Percentiles rank a stretch among this genome's conserved stretches.
Conservation (phyloP, 2,888 invertebrate genomes). For the Spilarctia lutea region DNA sequence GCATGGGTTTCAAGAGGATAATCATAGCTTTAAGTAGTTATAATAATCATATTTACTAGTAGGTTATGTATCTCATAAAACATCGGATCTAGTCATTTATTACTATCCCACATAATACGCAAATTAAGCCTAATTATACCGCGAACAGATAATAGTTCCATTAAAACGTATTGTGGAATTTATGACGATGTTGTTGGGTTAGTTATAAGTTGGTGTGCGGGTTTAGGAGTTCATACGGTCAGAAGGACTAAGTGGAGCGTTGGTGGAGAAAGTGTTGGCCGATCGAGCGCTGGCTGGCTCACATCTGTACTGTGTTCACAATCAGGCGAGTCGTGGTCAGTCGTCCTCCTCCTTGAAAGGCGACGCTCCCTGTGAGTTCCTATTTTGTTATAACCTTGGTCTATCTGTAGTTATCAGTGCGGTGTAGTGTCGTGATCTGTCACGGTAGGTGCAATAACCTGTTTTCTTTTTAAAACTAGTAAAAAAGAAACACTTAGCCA, state of each 20-base stretch:
- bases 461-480: neutral
- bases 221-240: slow-evolving; percentile 65
- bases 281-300: slow-evolving; percentile 64
- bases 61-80: slow-evolving; percentile 34
- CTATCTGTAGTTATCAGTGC: slow-evolving; percentile 30
- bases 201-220: slow-evolving; percentile 72
- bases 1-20: neutral
- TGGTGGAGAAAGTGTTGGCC: slow-evolving; percentile 78
- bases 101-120: slow-evolving; percentile 76
- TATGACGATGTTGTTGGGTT: slow-evolving; percentile 62
- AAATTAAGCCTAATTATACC: slow-evolving; percentile 71
- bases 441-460: slow-evolving; percentile 8
- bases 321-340: slow-evolving; percentile 45
- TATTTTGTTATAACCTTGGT: slow-evolving; percentile 40
- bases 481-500: neutral
- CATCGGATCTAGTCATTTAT: slow-evolving; percentile 61
- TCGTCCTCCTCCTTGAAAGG: slow-evolving; percentile 40
- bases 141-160: slow-evolving; percentile 73
- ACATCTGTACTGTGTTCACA: slow-evolving; percentile 43
- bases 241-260: slow-evolving; percentile 76
- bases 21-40: neutral
- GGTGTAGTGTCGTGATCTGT: slow-evolving; percentile 37
- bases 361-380: slow-evolving; percentile 41
- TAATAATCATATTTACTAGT: slow-evolving; percentile 5
- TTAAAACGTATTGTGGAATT: slow-evolving; percentile 74